These are phyloP conservation scores for Lethrus apterus DNA, from an alignment of 1,140 invertebrate species.

Conservation along the genomic window DNA sequence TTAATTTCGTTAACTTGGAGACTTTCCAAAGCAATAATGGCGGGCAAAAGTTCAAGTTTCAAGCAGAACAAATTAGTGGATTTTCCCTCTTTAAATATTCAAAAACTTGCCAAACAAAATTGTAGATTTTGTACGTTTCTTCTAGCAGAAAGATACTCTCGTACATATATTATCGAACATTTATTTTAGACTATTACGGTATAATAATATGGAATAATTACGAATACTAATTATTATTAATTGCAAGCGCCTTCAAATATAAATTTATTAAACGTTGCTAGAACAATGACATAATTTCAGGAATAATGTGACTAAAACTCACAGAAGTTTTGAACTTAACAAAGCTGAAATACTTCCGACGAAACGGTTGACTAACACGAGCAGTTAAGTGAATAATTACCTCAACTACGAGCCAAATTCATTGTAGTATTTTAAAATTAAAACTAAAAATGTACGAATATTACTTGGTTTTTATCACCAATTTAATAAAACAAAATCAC, in stretches of 20 bases:
- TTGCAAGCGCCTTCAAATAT: no score
- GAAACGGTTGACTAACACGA: conserved; percentile 7
- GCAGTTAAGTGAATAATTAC: conserved; percentile 9
- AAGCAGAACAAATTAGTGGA: conserved; percentile 29
- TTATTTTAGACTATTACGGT: no score
- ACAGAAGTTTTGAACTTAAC: conserved; percentile 5
- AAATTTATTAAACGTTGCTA: no score
- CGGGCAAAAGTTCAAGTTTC: conserved; percentile 26
- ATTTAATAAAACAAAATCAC: no score
- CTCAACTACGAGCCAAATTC: neutral
- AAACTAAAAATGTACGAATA: no score
- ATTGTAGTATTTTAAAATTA: no score
- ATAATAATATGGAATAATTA: no score
- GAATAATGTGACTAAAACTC: conserved; percentile 6
- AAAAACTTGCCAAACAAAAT: neutral
- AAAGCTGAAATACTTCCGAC: conserved; percentile 7
- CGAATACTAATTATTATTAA: no score
- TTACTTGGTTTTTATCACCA: no score
- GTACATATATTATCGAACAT: no score
- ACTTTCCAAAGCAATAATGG: conserved; percentile 29
- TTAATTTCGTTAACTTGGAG: conserved; percentile 27
- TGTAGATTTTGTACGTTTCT: neutral
- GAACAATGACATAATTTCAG: neutral
- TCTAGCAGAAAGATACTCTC: no score
- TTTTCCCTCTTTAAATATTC: conserved; percentile 26